phyloP scores from a whole-genome alignment of 2,797 vertebrate species.

The Scarus forsteni region DNA sequence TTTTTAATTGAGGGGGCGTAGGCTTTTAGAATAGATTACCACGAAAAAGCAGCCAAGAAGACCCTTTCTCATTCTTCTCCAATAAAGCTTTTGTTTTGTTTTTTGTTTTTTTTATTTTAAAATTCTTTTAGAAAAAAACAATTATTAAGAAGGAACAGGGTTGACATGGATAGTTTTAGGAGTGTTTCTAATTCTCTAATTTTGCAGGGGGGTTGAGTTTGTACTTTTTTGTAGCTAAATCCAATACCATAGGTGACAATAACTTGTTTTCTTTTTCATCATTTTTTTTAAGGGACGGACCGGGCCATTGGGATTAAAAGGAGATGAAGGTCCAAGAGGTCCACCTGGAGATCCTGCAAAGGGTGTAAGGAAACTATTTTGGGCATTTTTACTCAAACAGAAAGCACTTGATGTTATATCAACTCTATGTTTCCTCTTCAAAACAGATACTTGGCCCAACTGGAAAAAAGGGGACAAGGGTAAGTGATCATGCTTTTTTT shows the following conservation, averaged over 20 bases:
- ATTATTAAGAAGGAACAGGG: no score
- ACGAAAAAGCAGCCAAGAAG: neutral
- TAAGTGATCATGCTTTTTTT: slow-evolving; percentile 69
- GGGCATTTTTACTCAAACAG: slow-evolving; percentile 14
- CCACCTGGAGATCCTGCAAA: slow-evolving; percentile 88
- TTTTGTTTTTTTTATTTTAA: no score
- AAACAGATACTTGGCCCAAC: slow-evolving; percentile 89
- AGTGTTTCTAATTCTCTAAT: no score
- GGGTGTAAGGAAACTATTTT: slow-evolving; percentile 82
- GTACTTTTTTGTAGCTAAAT: neutral
- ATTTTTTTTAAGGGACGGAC: slow-evolving; percentile 82
- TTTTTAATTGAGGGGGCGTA: slow-evolving; percentile 55
- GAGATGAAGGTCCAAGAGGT: slow-evolving; percentile 87
- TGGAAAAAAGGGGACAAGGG: slow-evolving; percentile 89
- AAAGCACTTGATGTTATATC: neutral
- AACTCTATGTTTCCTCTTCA: neutral
- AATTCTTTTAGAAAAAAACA: no score
- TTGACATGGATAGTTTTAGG: no score
- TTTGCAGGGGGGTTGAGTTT: no score
- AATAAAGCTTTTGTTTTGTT: no score
- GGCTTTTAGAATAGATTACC: slow-evolving; percentile 18
- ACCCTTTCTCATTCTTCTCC: neutral
- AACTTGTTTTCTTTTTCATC: neutral
- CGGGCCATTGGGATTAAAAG: slow-evolving; percentile 87
- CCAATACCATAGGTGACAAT: neutral